Percentiles rank a stretch among this genome's conserved stretches.
phyloP scores from a whole-genome alignment of 2,113 vertebrate species.

The Takifugu bimaculatus region DNA sequence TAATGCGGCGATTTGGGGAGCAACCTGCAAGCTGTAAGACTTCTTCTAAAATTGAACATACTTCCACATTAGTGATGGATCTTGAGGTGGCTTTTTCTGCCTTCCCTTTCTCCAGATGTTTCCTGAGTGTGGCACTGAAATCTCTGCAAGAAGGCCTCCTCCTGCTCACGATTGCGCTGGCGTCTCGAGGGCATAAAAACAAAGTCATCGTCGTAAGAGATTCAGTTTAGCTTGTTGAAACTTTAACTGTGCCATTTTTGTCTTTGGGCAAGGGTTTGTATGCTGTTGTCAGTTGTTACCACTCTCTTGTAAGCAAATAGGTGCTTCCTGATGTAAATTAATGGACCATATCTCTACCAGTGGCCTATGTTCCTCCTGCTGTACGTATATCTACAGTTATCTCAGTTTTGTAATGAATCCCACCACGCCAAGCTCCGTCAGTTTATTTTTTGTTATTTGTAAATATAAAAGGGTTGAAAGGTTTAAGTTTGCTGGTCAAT shows the following conservation, averaged over 20 bases:
- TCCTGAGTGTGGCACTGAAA: slow-evolving; percentile 88
- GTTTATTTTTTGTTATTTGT: slow-evolving; percentile 42
- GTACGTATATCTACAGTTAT: slow-evolving; percentile 58
- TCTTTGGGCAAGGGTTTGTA: slow-evolving; percentile 91
- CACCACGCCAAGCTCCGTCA: slow-evolving; percentile 70
- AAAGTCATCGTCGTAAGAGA: slow-evolving; percentile 73
- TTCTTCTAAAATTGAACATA: slow-evolving; percentile 3
- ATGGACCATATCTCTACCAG: slow-evolving; percentile 90
- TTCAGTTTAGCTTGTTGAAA: slow-evolving; percentile 77
- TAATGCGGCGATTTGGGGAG: slow-evolving; percentile 98
- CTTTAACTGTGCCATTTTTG: slow-evolving; percentile 83
- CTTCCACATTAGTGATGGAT: slow-evolving; percentile 16
- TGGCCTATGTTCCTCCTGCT: slow-evolving; percentile 71
- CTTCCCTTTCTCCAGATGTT: slow-evolving; percentile 75
- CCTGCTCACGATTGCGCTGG: slow-evolving; percentile 79
- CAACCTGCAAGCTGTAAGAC: slow-evolving; percentile 98
- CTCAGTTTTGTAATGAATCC: slow-evolving; percentile 71
- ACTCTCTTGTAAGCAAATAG: slow-evolving; percentile 88
- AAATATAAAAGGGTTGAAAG: slow-evolving; percentile 50
- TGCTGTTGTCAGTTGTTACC: slow-evolving; percentile 90
- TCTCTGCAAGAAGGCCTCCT: slow-evolving; percentile 79
- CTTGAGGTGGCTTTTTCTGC: slow-evolving; percentile 21
- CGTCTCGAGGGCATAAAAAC: slow-evolving; percentile 52
- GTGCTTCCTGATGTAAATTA: slow-evolving; percentile 89
- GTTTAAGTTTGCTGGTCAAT: slow-evolving; percentile 68